Percentiles rank a stretch among this genome's conserved stretches.
Conservation (phyloP, 2,888 invertebrate species). For the Sminthurinus aureus region DNA sequence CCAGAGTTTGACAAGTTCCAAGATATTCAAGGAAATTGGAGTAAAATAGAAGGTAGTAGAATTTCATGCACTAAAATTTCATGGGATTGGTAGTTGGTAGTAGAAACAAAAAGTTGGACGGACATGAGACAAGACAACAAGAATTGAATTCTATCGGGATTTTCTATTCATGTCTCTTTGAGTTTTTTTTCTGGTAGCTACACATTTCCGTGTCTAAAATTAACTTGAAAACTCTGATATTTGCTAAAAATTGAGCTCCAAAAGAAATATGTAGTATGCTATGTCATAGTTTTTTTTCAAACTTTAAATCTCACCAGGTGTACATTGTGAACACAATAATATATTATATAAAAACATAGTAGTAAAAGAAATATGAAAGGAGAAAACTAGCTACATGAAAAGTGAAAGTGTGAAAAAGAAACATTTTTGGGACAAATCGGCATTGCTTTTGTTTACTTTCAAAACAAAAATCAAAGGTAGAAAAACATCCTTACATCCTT, state of each 20-base stretch:
- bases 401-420: neutral
- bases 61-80: neutral
- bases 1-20: constrained; percentile 8
- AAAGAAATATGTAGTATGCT: neutral
- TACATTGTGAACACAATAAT: neutral
- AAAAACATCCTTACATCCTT: neutral
- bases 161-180: neutral
- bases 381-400: neutral
- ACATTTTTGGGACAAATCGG: neutral
- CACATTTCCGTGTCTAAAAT: neutral
- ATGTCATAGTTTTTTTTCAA: too few relatives aligned
- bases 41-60: neutral
- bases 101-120: neutral
- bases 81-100: neutral
- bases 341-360: too few relatives aligned
- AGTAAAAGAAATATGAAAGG: neutral
- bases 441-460: neutral
- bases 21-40: neutral
- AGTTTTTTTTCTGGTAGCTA: neutral
- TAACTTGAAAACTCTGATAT: too few relatives aligned
- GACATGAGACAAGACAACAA: neutral
- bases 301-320: neutral
- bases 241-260: too few relatives aligned
- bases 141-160: neutral
- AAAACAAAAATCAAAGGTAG: neutral